phyloP scores from a whole-genome alignment of 2,888 invertebrate species.

The Leptarthrus brevirostris region DNA sequence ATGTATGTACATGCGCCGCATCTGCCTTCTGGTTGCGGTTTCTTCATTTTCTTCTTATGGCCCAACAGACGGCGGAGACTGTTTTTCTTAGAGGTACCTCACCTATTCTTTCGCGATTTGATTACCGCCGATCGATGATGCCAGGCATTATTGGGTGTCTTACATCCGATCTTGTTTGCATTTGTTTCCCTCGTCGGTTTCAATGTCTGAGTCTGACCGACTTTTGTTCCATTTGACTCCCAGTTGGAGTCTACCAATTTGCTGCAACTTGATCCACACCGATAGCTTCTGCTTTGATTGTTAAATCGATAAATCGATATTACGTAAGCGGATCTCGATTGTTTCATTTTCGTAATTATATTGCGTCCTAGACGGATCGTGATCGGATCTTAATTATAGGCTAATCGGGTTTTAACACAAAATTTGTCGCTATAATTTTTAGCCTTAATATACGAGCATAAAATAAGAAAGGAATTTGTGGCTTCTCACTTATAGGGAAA shows the following conservation, averaged over 20 bases:
- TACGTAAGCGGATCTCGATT: slow-evolving; percentile 18
- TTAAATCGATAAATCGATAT: slow-evolving; percentile 13
- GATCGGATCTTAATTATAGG: too few species aligned
- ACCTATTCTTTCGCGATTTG: background rate
- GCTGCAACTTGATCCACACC: slow-evolving; percentile 1
- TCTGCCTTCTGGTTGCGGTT: slow-evolving; percentile 28
- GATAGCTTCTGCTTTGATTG: slow-evolving; percentile 10
- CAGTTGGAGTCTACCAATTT: slow-evolving; percentile 15
- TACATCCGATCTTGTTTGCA: slow-evolving; percentile 38
- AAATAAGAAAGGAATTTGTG: too few species aligned
- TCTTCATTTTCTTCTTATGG: slow-evolving; percentile 29
- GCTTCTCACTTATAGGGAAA: too few species aligned
- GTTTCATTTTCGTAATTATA: background rate
- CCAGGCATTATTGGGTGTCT: background rate
- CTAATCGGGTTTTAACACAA: too few species aligned
- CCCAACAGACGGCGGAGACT: background rate
- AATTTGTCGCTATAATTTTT: too few species aligned
- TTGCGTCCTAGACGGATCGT: too few species aligned
- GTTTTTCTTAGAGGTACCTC: background rate
- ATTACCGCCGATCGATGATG: slow-evolving; percentile 5
- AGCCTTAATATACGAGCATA: too few species aligned
- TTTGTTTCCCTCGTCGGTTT: slow-evolving; percentile 24
- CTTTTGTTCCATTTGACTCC: slow-evolving; percentile 8
- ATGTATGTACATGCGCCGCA: slow-evolving; percentile 15
- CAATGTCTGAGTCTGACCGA: slow-evolving; percentile 36